Base-by-base conservation (phyloP, 53 echinoderm and acorn worm species). In the Paracentrotus lividus region DNA sequence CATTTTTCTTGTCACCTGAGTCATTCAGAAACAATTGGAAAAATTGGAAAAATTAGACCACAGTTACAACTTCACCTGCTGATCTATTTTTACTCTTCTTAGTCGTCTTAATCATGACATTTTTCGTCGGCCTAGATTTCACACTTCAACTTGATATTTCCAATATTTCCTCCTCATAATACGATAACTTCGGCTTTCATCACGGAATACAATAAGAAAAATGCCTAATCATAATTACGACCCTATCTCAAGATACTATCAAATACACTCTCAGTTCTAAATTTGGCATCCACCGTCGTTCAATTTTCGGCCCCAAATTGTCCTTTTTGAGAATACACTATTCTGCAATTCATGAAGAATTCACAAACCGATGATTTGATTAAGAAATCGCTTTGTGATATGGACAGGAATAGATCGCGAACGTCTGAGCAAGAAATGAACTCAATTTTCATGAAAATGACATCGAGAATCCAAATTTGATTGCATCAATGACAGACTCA, bases 401-500 rank as follows among this genome's bases (percentile, higher is more conserved):
- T 55, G 55, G 86, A 86, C 86, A 55, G 55, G 86, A 86, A 86
- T 86, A 86, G 86, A 53, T n/a, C 57, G 53, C 3, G 55, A 8
- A 14, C 89, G 89, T 89, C 89, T 89, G 65, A 36, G 55, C 64
- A 43, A 89, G 89, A 89, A 89, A 89, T 89, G 64, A 89, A 47
- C 59, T 89, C 89, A 89, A 61, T 89, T 89, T 44, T 89, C 89
- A 57, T 43, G 64, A 43, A 61, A 89, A 43, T 89, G 34, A 65
- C 89, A 43, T 3, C 27, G 60, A 38, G 64, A 61, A 42, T 89
- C 44, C 43, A n/a, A 56, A 55, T 36, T 27, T 86, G 21, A 36
- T 34, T 3, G 38, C 33, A 2, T 23, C 86, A 56, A 55, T 86
- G 86, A 86, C 56, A 56, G 86, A 86, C 56, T 86, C 55, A 32